Base-by-base conservation (phyloP, 2,797 vertebrate genomes). In the Pseudocheirus occidentalis region DNA sequence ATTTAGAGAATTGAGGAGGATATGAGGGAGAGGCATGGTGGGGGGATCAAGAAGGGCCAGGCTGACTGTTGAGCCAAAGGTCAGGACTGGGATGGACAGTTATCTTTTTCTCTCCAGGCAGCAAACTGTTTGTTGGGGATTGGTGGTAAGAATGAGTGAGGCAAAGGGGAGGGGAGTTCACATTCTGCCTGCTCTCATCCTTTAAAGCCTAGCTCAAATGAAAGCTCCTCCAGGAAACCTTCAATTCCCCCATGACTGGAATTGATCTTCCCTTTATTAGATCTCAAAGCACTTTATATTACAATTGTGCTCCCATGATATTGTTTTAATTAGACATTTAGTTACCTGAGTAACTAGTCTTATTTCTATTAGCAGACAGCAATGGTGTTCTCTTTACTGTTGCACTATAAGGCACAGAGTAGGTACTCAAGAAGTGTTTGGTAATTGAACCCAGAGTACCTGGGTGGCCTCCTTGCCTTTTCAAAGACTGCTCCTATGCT, bases 1-100 rank as follows among this genome's bases (percentile, higher is more conserved):
- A 81, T 96, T 97, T 94, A 1, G 0, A 94, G 90, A n/a, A 90
- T 62, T 56, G 46, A 93, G 94, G n/a, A 92, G 16, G 24, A 54
- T 52, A 18, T 3, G 94, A 92, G 94, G 92, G 21, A 87, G 62
- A 62, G 55, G 46, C 66, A 92, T 31, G 46, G 56, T 7, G 40
- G 50, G 1, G 52, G 52, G 57, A 58, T 54, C 0, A 3, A 40
- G 13, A 13, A 10, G 90, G 54, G 27, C 9, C 73, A 3, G 12
- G 29, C 55, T 5, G 40, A 13, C 55, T 24, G 40, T 81, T 81
- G 21, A 81, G 21, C 73, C 40, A 27, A 81, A 81, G 40, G 73
- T 81, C 40, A 27, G 3, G 21, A 46, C 40, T 24, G 21, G 73
- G 40, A 46, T 81, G 40, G 40, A 81, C 73, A 81, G 73, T 81